Percentiles rank a stretch among this genome's conserved stretches.
phyloP scores from a whole-genome alignment of 2,113 vertebrate species.

The Engraulis encrasicolus region DNA sequence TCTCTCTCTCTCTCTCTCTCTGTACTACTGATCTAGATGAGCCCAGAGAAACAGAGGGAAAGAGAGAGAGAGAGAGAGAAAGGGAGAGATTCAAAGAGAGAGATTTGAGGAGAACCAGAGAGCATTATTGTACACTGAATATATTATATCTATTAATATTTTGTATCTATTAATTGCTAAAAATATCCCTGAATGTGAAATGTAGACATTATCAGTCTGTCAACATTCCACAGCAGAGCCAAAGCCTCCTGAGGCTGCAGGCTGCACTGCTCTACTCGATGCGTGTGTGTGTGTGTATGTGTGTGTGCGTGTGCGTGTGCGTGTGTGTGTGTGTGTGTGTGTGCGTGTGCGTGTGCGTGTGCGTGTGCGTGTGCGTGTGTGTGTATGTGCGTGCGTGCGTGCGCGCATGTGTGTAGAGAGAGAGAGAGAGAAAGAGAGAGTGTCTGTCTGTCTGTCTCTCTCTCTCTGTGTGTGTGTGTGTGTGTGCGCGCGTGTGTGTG shows the following conservation, averaged over 20 bases:
- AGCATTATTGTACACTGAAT: neutral
- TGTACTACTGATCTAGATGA: no score
- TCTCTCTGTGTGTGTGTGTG: constrained; percentile 19
- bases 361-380: neutral
- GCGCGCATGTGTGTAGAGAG: no score
- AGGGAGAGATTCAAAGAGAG: no score
- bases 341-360: neutral
- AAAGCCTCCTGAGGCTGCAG: constrained; percentile 1
- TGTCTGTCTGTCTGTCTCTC: no score
- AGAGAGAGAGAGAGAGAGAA: no score
- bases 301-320: neutral
- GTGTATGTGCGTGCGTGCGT: constrained; percentile 15
- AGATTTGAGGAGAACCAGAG: neutral
- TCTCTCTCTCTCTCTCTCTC: no score
- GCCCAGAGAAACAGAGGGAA: no score
- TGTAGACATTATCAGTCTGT: neutral
- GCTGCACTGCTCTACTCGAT: neutral
- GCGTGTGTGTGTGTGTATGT: neutral
- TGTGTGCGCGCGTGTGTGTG: neutral
- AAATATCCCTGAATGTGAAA: neutral
- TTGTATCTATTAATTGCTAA: neutral
- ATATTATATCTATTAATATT: constrained; percentile 14
- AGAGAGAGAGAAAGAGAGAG: no score
- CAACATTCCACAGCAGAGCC: neutral
- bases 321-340: constrained; percentile 17